These are phyloP conservation scores for Galeruca laticollis DNA, from an alignment of 2,888 invertebrate genomes.

Conservation along the genomic window DNA sequence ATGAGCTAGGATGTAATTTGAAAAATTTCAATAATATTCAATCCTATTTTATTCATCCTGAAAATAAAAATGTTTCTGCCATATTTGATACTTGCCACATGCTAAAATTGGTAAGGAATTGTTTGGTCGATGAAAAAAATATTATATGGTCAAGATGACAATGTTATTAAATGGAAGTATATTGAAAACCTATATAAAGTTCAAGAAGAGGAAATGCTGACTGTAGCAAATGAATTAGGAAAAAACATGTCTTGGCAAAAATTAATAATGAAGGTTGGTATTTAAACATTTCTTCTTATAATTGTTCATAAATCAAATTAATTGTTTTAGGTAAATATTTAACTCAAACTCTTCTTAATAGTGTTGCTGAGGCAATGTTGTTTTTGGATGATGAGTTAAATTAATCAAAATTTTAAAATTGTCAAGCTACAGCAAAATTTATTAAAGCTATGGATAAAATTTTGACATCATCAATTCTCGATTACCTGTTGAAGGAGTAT, in stretches of 20 bases:
- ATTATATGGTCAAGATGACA: neutral
- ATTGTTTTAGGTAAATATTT: slow-evolving; percentile 40
- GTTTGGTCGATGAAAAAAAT: neutral
- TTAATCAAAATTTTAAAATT: slow-evolving; percentile 28
- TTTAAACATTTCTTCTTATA: slow-evolving; percentile 11
- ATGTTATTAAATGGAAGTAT: slow-evolving; percentile 4
- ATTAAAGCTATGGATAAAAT: slow-evolving; percentile 9
- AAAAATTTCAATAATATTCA: neutral
- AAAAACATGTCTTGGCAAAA: slow-evolving; percentile 35
- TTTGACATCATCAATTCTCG: too few species aligned
- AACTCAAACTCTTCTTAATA: slow-evolving; percentile 42
- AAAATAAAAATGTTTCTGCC: neutral
- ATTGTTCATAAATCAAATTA: slow-evolving; percentile 3
- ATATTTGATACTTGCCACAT: slow-evolving; percentile 32
- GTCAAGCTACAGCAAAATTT: slow-evolving; percentile 37
- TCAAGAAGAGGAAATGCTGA: slow-evolving; percentile 32
- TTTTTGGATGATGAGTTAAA: slow-evolving; percentile 35
- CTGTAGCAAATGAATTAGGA: slow-evolving; percentile 38
- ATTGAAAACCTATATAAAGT: slow-evolving; percentile 28
- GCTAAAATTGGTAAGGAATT: slow-evolving; percentile 31
- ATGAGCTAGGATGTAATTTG: slow-evolving; percentile 27
- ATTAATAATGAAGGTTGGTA: slow-evolving; percentile 44
- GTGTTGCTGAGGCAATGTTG: slow-evolving; percentile 39
- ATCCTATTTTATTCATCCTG: neutral
- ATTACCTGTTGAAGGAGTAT: slow-evolving; percentile 24